Evolutionary conservation across 53 echinoderm and acorn worm genomes (phyloP).

Genomic region (Stichopus horrens): DNA sequence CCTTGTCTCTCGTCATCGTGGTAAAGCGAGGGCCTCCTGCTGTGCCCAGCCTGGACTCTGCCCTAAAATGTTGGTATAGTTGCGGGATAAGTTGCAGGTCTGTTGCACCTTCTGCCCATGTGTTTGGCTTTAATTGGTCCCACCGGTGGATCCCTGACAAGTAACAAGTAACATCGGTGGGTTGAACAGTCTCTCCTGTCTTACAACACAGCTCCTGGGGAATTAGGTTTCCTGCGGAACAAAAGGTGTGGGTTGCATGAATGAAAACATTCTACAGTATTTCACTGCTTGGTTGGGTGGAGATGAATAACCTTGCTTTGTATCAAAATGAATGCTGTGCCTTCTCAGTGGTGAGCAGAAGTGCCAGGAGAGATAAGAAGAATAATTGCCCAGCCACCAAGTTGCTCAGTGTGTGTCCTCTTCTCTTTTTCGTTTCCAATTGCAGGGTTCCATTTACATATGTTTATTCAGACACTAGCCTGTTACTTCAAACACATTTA

Average conservation of each 20-base stretch:
- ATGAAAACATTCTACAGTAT: no score
- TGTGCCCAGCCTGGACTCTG: not conserved
- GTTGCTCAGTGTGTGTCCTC: not conserved
- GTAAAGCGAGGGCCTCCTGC: not conserved
- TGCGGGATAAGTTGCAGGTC: not conserved
- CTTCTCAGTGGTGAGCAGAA: not conserved
- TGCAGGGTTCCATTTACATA: not conserved
- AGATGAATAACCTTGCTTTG: no score
- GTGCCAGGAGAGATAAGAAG: not conserved
- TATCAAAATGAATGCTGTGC: no score
- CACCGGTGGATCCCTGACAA: conserved; percentile 11
- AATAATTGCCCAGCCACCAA: not conserved
- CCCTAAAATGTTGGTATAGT: not conserved
- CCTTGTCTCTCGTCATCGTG: not conserved
- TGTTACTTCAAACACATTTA: not conserved
- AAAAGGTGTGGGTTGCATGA: no score
- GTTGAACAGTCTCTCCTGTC: not conserved
- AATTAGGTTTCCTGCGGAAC: not conserved
- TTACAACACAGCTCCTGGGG: not conserved
- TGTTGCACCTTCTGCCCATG: not conserved
- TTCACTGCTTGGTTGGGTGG: no score
- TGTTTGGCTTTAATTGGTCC: conserved; percentile 35
- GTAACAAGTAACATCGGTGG: not conserved
- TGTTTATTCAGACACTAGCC: not conserved
- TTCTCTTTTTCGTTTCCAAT: not conserved